Percentiles rank a stretch among this genome's conserved stretches.
These are phyloP conservation scores for Laterallus jamaicensis DNA, from an alignment of 2,113 vertebrate genomes.

Conservation along the genomic window DNA sequence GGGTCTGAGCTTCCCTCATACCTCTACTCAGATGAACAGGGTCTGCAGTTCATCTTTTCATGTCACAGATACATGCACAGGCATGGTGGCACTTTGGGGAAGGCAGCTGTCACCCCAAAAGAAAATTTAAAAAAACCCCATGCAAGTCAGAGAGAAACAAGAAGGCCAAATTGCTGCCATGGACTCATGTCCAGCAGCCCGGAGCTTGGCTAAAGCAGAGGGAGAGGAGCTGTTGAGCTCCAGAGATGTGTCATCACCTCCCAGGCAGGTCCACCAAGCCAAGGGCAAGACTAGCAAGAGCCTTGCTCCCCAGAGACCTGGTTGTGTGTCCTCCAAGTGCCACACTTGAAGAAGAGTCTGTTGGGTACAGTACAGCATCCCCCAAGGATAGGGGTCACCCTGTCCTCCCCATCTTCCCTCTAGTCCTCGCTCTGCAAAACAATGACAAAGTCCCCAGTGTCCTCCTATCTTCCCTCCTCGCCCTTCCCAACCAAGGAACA, in stretches of 20 bases:
- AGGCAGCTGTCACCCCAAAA: not conserved
- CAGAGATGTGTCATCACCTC: not conserved
- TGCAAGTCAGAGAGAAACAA: not conserved
- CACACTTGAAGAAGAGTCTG: not conserved
- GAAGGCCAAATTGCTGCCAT: fast-evolving
- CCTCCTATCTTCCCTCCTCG: not conserved
- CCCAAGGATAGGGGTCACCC: not conserved
- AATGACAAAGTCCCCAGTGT: not conserved
- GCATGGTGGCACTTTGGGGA: not conserved
- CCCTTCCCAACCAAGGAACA: not conserved
- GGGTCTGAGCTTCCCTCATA: not conserved
- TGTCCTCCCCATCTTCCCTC: not conserved
- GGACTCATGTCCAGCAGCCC: not conserved
- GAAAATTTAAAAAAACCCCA: fast-evolving
- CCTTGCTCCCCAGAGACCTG: not conserved
- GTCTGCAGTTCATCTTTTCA: not conserved
- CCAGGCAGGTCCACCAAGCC: not conserved
- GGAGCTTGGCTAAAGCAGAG: not conserved
- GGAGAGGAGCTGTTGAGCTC: not conserved
- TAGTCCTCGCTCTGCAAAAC: not conserved
- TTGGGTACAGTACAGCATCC: not conserved
- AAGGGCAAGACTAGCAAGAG: not conserved
- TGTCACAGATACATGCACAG: not conserved
- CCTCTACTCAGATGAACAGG: not conserved
- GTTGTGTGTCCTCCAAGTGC: not conserved